Percentiles rank a stretch among this genome's conserved stretches.
These are phyloP conservation scores for Prunella fulvescens DNA, from an alignment of 2,113 vertebrate species.

Conservation along the genomic window DNA sequence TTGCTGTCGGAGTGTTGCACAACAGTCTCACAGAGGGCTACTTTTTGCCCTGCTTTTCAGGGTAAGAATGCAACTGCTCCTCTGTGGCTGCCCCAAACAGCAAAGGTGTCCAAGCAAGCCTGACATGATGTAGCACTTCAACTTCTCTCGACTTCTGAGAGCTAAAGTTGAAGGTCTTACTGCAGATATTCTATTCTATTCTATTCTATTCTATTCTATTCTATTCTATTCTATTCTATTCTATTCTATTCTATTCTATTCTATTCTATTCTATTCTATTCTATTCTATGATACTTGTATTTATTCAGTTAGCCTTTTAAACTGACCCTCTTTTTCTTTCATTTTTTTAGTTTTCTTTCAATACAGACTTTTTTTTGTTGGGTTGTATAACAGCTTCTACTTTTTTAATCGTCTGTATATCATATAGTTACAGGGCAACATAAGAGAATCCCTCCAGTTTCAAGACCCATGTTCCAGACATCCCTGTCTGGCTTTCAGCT, in stretches of 20 bases:
- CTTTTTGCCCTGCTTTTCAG: fast-evolving
- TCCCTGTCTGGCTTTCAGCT: neutral
- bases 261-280: neutral
- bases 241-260: neutral
- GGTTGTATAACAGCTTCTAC: neutral
- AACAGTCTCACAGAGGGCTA: fast-evolving
- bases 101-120: neutral
- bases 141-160: neutral
- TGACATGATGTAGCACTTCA: neutral
- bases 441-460: neutral
- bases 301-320: neutral
- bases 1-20: neutral
- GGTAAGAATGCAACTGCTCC: neutral
- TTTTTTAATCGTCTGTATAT: neutral
- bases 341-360: neutral
- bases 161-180: neutral
- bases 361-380: neutral
- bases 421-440: neutral
- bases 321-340: neutral
- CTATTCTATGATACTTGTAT: neutral
- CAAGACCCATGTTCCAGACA: neutral
- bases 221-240: neutral
- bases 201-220: neutral
- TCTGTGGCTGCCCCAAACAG: neutral
- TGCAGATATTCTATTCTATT: neutral